Evolutionary conservation across 2,888 invertebrate species (phyloP).

Genomic region (Cheilosia pagana): DNA sequence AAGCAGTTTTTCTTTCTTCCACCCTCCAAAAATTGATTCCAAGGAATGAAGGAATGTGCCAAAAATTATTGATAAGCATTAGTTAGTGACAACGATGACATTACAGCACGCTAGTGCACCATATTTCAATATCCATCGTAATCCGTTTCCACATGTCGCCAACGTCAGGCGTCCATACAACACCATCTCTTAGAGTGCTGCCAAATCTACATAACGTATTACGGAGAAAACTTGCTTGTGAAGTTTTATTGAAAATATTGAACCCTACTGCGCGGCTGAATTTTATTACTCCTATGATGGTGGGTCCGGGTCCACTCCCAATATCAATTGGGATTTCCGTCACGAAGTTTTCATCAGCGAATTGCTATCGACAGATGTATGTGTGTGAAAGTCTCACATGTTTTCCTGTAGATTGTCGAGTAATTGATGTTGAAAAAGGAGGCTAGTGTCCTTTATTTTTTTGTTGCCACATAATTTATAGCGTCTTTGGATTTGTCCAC

Average conservation of each 20-base stretch:
- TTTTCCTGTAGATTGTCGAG: conserved; percentile 10
- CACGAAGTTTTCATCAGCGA: conserved; percentile 38
- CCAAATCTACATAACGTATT: not conserved
- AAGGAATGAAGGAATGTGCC: conserved; percentile 17
- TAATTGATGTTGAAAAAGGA: conserved; percentile 16
- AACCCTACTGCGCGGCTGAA: conserved; percentile 1
- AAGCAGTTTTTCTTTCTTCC: conserved; percentile 12
- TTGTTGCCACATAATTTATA: conserved; percentile 15
- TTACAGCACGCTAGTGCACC: conserved; percentile 32
- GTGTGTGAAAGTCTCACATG: conserved; percentile 6
- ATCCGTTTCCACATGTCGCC: conserved; percentile 32
- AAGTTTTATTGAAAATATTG: conserved; percentile 27
- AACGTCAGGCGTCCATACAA: not conserved
- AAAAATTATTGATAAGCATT: conserved; percentile 36
- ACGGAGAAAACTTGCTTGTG: not conserved
- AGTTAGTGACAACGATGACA: conserved; percentile 38
- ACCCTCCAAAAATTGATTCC: not conserved
- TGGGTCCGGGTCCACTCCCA: not conserved
- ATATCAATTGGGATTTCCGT: conserved; percentile 47
- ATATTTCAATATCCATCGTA: conserved; percentile 53
- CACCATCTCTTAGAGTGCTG: conserved; percentile 4
- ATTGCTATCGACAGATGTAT: not conserved
- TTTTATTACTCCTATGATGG: conserved; percentile 2
- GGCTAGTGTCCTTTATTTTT: not conserved
- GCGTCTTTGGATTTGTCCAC: conserved; percentile 18